Conservation (phyloP, 2,797 vertebrate genomes). For the Philypnodon macrostomus region DNA sequence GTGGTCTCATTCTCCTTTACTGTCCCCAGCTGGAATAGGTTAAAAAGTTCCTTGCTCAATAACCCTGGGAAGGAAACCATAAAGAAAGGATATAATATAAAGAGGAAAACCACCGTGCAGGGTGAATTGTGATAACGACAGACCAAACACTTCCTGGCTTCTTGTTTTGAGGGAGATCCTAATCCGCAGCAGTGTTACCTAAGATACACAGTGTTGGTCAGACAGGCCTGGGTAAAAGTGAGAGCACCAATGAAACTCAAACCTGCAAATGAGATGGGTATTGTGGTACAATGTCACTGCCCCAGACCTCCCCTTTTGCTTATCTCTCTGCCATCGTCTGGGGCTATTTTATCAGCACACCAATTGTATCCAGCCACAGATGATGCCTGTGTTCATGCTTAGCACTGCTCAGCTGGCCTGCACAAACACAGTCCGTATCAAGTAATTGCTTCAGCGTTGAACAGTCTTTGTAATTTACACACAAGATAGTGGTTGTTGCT, state of each 20-base stretch:
- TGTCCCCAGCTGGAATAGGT: constrained; percentile 62
- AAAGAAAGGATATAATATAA: constrained; percentile 62
- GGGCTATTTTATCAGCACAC: constrained; percentile 41
- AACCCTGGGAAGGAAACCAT: constrained; percentile 58
- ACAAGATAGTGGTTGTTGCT: no score
- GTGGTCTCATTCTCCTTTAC: constrained; percentile 45
- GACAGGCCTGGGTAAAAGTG: constrained; percentile 39
- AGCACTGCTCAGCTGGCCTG: constrained; percentile 25
- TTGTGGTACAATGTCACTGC: constrained; percentile 42
- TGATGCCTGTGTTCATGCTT: constrained; percentile 27
- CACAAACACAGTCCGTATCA: constrained; percentile 22
- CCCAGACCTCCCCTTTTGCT: constrained; percentile 54
- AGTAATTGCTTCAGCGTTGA: constrained; percentile 8
- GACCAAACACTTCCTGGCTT: constrained; percentile 71
- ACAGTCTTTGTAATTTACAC: constrained; percentile 28
- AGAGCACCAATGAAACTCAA: constrained; percentile 50
- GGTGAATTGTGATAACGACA: constrained; percentile 67
- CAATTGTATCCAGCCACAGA: constrained; percentile 43
- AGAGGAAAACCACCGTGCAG: constrained; percentile 62
- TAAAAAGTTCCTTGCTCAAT: constrained; percentile 42
- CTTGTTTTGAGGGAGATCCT: constrained; percentile 62
- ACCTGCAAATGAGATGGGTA: constrained; percentile 51
- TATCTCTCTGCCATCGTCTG: constrained; percentile 66
- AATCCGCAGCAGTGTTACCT: constrained; percentile 60
- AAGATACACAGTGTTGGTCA: constrained; percentile 41